Evolutionary conservation across 2,797 vertebrate genomes (phyloP), one percentile per base, ranked within the genome.

Genomic region (Hydrolagus colliei): DNA sequence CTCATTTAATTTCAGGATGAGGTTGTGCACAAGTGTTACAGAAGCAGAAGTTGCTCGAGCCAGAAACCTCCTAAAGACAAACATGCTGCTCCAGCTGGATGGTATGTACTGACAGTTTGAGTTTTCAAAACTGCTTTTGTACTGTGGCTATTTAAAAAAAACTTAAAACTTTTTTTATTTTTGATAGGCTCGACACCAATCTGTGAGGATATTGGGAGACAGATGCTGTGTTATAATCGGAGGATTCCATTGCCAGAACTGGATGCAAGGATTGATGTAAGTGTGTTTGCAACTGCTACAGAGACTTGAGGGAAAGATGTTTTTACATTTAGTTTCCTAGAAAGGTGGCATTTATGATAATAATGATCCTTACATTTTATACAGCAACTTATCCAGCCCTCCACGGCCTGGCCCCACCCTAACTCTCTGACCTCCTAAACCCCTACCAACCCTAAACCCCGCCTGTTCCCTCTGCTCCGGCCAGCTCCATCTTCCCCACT

Each of bases 181-280:
- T 0, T 85, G 86, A 82, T 89, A 99, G 98, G 98, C 9, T 99
- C 98, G 86, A 98, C 97, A 1, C 98, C 97, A 0, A 98, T 98
- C 89, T 99, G 98, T 85, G 98, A 99, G 91, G 98, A 99, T 92
- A 99, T 99, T 12, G 98, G 98, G 85, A 94, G 98, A 86, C 98
- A 99, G 91, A 99, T 99, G 96, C 88, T 99, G 72, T 99, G 98
- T 88, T 99, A 99, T 14, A 96, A 96, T 41, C 96, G 97, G 74
- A 95, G 97, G 91, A 98, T 99, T 87, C 97, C 97, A 10, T 94
- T 98, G 88, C 96, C 97, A 32, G 98, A 99, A 89, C 95, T 99
- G 87, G 98, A 99, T 92, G 96, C 96, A 88, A 94, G 98, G 86
- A 97, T 98, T 76, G 96, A 98, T 85, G 97, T 98, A 91, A 96